Percentiles rank a stretch among this genome's conserved stretches.
Evolutionary conservation across 2,113 vertebrate genomes (phyloP).

Genomic region (Oreochromis aureus): DNA sequence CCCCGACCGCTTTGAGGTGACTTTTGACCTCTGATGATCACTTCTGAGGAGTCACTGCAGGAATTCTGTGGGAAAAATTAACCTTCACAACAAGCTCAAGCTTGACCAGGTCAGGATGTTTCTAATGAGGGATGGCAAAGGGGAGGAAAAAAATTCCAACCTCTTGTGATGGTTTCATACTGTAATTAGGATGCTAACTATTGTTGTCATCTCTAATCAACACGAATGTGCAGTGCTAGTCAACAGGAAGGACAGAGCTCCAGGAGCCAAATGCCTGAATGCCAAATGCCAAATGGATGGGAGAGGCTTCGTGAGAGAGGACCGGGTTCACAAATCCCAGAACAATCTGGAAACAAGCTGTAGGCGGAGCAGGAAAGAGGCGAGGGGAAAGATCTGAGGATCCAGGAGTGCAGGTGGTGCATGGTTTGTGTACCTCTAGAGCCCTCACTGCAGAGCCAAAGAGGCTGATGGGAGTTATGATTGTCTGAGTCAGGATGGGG

Average conservation of each 20-base stretch:
- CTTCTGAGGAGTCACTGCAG: not conserved
- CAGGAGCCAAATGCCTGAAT: not conserved
- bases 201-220: constrained; percentile 24
- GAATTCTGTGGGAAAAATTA: not conserved
- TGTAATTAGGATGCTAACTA: constrained; percentile 35
- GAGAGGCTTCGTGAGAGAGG: not conserved
- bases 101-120: not conserved
- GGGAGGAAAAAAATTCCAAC: not conserved
- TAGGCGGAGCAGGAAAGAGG: not conserved
- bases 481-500: constrained; percentile 15
- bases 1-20: not conserved
- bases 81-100: not conserved
- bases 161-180: not conserved
- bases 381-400: not conserved
- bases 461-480: constrained; percentile 21
- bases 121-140: not conserved
- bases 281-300: not conserved
- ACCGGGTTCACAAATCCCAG: not conserved
- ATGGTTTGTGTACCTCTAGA: not conserved
- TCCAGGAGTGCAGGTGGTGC: not conserved
- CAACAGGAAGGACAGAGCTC: not conserved
- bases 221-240: constrained; percentile 8
- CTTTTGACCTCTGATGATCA: not conserved
- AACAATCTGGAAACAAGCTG: not conserved
- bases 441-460: not conserved